Base-by-base conservation (phyloP, 1,140 invertebrate genomes). In the Archivesica marissinica region DNA sequence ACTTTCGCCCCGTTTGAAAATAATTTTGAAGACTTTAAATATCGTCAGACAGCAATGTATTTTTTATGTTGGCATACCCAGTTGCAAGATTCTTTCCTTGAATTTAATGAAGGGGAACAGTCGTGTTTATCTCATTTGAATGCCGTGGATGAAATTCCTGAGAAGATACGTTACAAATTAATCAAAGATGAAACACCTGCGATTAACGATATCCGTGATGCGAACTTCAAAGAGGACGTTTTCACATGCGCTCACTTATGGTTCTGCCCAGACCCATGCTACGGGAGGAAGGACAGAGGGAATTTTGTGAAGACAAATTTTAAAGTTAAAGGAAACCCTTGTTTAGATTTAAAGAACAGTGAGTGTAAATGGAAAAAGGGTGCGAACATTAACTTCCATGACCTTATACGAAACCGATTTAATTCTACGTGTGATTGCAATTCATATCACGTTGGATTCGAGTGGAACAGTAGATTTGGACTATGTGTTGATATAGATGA, bases 391-490 rank as follows among this genome's bases (percentile, higher is more conserved):
- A 77, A 89, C 70, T 89, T 90, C 59, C 44, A 87, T 17, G 82
- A 78, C 41, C 66, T 90, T 15, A 86, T 86, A 39, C 76, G 85
- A 33, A 90, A 90, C 82, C 64, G 76, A 38, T 87, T 89, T 38
- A 89, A 89, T 52, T 85, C 88, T 44, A 84, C 81, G n/a, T 90
- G 90, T 72, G 52, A 86, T 25, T 90, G 90, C 52, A 35, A 52
- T 17, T 82, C 70, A 20, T 76, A 85, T 7, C 52, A 68, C 15
- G 44, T 61, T 25, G 90, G 90, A 2, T 90, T 90, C 59, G 41
- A 70, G 13, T 90, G 89, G 88, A 89, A 85, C 66, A 86, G 81
- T 30, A 64, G 81, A 23, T 90, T 87, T 64, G 47, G 80, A 38
- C 25, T 89, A 38, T 90, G 90, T 70, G 85, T 90, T 25, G 90